Evolutionary conservation across 2,797 vertebrate species (phyloP), one percentile per base, ranked within the genome.

Genomic region (Jordanella pulchra): DNA sequence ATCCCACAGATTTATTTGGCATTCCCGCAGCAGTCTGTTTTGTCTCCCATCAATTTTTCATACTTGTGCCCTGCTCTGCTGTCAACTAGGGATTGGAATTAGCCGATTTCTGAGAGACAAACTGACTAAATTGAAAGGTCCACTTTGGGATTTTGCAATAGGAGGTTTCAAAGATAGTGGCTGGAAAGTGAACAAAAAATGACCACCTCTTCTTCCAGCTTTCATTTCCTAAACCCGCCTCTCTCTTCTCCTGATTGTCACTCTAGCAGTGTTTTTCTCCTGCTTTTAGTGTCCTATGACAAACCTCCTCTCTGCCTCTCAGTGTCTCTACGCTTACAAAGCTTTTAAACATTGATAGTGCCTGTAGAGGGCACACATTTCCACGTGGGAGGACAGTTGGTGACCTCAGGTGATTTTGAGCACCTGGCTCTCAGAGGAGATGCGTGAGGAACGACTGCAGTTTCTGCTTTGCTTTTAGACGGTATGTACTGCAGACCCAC

Each of bases 281-380:
- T 75, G 80, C 83, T 85, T 89, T 89, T 78, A 80, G 69, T 78
- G 76, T 86, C 67, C 63, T 76, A 73, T 80, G 81, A 77, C 71
- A 76, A 82, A 45, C 42, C 73, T 67, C 67, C 47, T 28, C 30
- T 70, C 76, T 78, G 64, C 76, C 79, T 75, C 74, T 76, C 55
- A 55, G 72, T 84, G 63, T 77, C 61, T 84, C 45, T 54, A 50
- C n/a, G 69, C 73, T 80, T 84, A 84, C 67, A 82, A 80, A 76
- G 86, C 80, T 91, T 92, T 92, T 88, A 93, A 93, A 91, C 89
- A 87, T 81, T 84, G 87, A 85, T 89, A 78, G 85, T 42, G 76
- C 79, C 86, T 80, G 79, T 80, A 48, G 84, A 84, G 87, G 89
- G 79, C 86, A 85, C 13, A 56, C 45, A 65, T 27, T 79, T 79